phyloP scores from a whole-genome alignment of 1,140 invertebrate species.

The Ips typographus region DNA sequence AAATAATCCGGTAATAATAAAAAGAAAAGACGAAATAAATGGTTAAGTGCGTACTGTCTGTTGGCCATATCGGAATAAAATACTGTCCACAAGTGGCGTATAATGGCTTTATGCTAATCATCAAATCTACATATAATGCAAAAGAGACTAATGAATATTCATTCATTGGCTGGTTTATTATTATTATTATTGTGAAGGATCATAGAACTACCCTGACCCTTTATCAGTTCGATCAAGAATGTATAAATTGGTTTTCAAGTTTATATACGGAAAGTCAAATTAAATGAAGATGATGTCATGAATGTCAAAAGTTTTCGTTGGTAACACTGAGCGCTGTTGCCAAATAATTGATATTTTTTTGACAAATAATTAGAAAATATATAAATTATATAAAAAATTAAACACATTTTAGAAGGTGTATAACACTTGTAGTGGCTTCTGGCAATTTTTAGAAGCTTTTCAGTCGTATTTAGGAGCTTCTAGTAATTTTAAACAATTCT shows the following conservation, averaged over 20 bases:
- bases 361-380: no score
- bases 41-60: slow-evolving; percentile 20
- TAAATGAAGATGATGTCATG: no score
- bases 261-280: no score
- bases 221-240: slow-evolving; percentile 13
- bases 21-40: slow-evolving; percentile 5
- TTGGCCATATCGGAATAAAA: slow-evolving; percentile 22
- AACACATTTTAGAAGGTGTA: no score
- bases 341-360: no score
- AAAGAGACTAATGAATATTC: slow-evolving; percentile 37
- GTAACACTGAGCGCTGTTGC: no score
- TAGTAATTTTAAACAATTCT: no score
- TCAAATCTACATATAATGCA: slow-evolving; percentile 39
- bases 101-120: slow-evolving; percentile 34
- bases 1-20: background rate
- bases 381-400: no score
- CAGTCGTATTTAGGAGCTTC: no score
- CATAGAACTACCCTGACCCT: slow-evolving; percentile 37
- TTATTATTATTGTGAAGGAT: slow-evolving; percentile 30
- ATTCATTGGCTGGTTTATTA: slow-evolving; percentile 27
- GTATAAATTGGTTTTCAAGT: background rate
- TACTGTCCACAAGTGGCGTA: slow-evolving; percentile 37
- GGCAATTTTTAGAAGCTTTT: no score
- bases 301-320: no score
- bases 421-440: no score